Evolutionary conservation across 2,888 invertebrate genomes (phyloP).

Genomic region (Dryobota labecula): DNA sequence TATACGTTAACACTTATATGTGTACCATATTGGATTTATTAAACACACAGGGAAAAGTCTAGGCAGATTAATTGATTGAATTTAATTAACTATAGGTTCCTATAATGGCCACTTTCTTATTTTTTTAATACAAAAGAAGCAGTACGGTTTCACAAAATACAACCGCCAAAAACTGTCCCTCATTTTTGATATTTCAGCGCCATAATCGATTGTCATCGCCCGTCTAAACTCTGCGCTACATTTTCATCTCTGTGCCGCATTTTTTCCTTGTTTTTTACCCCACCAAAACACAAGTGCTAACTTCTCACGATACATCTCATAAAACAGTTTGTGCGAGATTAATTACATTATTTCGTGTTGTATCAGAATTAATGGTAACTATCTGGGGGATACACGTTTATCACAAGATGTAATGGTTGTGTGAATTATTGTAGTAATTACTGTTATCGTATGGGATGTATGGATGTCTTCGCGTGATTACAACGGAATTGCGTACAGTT

Average conservation of each 20-base stretch:
- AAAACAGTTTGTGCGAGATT: slow-evolving; percentile 86
- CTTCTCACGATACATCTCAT: slow-evolving; percentile 84
- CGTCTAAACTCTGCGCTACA: slow-evolving; percentile 37
- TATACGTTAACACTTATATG: too few relatives aligned
- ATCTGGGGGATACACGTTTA: slow-evolving; percentile 82
- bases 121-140: too few relatives aligned
- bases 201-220: slow-evolving; percentile 2
- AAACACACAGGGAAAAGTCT: too few relatives aligned
- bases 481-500: background rate
- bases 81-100: too few relatives aligned
- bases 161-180: background rate
- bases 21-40: too few relatives aligned
- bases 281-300: slow-evolving; percentile 80
- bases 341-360: slow-evolving; percentile 89
- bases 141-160: too few relatives aligned
- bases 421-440: slow-evolving; percentile 82
- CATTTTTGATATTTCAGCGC: background rate
- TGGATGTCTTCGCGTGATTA: slow-evolving; percentile 23
- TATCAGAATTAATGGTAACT: slow-evolving; percentile 85
- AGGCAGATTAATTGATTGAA: too few relatives aligned
- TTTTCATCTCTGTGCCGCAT: slow-evolving; percentile 41
- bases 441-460: slow-evolving; percentile 67
- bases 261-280: slow-evolving; percentile 81
- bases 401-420: slow-evolving; percentile 81
- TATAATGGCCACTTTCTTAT: too few relatives aligned